phyloP scores from a whole-genome alignment of 2,888 invertebrate species.

The Nineta flava region DNA sequence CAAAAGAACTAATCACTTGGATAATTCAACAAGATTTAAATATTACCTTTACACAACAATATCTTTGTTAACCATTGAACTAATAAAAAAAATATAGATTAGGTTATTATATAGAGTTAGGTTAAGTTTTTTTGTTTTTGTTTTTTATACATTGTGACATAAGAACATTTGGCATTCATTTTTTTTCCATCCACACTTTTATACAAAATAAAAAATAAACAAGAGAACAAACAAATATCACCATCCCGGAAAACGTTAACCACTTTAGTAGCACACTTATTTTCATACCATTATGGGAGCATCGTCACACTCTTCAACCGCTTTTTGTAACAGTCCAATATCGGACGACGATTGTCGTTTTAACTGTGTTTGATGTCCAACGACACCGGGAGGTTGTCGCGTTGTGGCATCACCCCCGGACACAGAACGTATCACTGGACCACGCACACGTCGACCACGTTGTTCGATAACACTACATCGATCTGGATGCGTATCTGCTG shows the following conservation, averaged over 20 bases:
- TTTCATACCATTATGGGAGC: constrained; percentile 28
- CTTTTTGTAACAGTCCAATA: constrained; percentile 20
- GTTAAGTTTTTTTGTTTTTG: neutral
- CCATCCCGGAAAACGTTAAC: neutral
- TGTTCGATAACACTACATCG: neutral
- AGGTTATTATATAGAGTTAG: neutral
- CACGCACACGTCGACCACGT: constrained; percentile 18
- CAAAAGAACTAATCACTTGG: constrained; percentile 1
- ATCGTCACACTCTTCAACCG: constrained; percentile 27
- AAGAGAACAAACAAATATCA: too few relatives aligned
- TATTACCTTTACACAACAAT: constrained; percentile 4
- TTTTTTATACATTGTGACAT: constrained; percentile 5
- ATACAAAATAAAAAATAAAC: constrained; percentile 1
- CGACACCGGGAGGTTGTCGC: neutral
- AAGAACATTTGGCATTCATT: neutral
- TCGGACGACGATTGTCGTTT: constrained; percentile 29
- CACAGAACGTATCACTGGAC: constrained; percentile 25
- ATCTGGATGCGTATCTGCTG: constrained; percentile 5
- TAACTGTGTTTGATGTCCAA: constrained; percentile 15
- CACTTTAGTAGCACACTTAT: neutral
- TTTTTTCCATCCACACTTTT: neutral
- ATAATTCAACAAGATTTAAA: constrained; percentile 1
- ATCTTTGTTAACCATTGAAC: constrained; percentile 2
- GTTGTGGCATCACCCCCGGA: constrained; percentile 21
- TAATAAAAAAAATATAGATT: neutral